phyloP scores from a whole-genome alignment of 2,113 vertebrate species.

The Gavialis gangeticus region DNA sequence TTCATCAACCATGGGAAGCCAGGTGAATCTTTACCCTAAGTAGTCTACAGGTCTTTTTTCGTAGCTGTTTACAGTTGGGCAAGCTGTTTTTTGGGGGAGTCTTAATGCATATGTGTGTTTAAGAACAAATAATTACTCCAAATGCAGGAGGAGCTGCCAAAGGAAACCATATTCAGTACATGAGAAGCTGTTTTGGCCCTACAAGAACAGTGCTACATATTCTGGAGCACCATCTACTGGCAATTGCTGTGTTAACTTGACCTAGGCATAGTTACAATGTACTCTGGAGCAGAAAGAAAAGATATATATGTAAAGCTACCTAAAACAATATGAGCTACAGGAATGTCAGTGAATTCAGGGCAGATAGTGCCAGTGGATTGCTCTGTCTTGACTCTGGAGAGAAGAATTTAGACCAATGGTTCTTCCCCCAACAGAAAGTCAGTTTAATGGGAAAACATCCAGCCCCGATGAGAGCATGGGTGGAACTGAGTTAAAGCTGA shows the following conservation, averaged over 20 bases:
- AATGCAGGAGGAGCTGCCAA: not conserved
- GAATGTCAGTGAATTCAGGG: not conserved
- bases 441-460: not conserved
- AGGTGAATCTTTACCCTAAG: no score
- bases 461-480: not conserved
- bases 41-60: no score
- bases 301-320: not conserved
- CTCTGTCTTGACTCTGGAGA: not conserved
- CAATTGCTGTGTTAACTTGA: not conserved
- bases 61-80: not conserved
- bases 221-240: not conserved
- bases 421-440: not conserved
- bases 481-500: not conserved
- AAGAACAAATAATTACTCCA: not conserved
- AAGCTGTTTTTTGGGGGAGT: not conserved
- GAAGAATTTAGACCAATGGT: not conserved
- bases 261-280: not conserved
- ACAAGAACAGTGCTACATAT: not conserved
- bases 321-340: not conserved
- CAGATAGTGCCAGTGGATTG: not conserved
- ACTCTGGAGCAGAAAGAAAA: not conserved
- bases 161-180: not conserved
- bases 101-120: not conserved
- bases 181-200: not conserved
- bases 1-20: no score